Conservation (phyloP, 2,888 invertebrate species). For the Drosophila recens region DNA sequence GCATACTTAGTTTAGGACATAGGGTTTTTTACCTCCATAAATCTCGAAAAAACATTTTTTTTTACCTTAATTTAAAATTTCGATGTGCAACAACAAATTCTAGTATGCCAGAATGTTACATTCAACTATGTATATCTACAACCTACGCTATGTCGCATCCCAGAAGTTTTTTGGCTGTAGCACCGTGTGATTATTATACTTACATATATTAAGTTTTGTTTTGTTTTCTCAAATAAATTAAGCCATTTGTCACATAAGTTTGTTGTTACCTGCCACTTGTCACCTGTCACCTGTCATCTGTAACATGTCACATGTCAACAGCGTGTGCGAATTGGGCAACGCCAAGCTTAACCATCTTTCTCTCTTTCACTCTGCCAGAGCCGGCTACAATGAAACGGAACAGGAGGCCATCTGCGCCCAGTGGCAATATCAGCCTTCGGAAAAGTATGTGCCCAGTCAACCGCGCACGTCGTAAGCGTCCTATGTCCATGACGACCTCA, state of each 20-base stretch:
- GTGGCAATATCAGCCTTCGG: conserved; percentile 88
- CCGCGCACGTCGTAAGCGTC: conserved; percentile 74
- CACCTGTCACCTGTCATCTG: neutral
- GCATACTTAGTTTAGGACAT: no score
- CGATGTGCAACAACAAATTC: no score
- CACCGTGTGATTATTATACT: no score
- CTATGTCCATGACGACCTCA: conserved; percentile 27
- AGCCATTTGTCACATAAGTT: conserved; percentile 5
- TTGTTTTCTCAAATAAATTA: conserved; percentile 49
- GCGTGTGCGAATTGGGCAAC: conserved; percentile 2
- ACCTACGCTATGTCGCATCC: no score
- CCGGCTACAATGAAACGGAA: conserved; percentile 87
- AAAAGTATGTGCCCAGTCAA: conserved; percentile 87
- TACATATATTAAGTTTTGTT: conserved; percentile 26
- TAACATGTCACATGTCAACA: neutral
- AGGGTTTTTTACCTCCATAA: no score
- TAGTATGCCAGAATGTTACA: no score
- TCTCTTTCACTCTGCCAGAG: conserved; percentile 83
- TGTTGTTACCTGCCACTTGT: neutral
- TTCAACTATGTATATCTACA: no score
- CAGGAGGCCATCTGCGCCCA: conserved; percentile 87
- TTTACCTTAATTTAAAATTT: no score
- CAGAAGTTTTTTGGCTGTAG: no score
- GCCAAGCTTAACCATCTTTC: neutral
- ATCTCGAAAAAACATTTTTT: no score